A percentile compares a stretch with the other conserved stretches of the same genome.
Conservation (phyloP, 2,888 invertebrate genomes). For the Embidobia sp. region DNA sequence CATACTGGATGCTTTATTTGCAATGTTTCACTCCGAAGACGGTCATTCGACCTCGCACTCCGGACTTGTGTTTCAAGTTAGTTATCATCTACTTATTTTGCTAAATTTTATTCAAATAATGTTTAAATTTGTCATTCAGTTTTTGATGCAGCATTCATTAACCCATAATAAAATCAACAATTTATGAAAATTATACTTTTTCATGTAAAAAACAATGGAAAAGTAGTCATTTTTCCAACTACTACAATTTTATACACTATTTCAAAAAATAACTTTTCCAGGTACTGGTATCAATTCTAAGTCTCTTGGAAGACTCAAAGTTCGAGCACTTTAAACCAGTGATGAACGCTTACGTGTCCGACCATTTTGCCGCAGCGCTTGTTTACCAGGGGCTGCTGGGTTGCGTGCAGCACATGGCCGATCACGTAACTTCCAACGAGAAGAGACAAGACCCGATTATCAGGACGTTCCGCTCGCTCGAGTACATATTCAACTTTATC, state of each 20-base stretch:
- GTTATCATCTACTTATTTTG: not conserved
- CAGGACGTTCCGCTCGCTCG: conserved; percentile 94
- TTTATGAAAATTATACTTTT: no score
- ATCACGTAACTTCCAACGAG: conserved; percentile 89
- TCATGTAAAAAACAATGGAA: no score
- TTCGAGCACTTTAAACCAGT: conserved; percentile 97
- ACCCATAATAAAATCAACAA: no score
- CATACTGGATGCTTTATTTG: conserved; percentile 95
- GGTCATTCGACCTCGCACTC: conserved; percentile 94
- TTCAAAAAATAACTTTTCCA: no score
- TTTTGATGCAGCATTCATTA: no score
- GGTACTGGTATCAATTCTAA: conserved; percentile 95
- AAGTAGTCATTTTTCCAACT: no score
- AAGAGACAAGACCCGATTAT: conserved; percentile 95
- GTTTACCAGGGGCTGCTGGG: conserved; percentile 95
- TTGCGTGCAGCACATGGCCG: conserved; percentile 94
- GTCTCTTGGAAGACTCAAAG: conserved; percentile 92
- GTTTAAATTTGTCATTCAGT: no score
- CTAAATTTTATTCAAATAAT: not conserved
- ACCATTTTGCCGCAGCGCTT: conserved; percentile 96
- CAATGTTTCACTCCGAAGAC: conserved; percentile 96
- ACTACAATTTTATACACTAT: no score
- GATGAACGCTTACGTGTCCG: conserved; percentile 95
- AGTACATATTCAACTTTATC: conserved; percentile 95
- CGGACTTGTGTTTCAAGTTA: conserved; percentile 91